Conservation (phyloP, 1,140 invertebrate species). For the Drosophila miranda region DNA sequence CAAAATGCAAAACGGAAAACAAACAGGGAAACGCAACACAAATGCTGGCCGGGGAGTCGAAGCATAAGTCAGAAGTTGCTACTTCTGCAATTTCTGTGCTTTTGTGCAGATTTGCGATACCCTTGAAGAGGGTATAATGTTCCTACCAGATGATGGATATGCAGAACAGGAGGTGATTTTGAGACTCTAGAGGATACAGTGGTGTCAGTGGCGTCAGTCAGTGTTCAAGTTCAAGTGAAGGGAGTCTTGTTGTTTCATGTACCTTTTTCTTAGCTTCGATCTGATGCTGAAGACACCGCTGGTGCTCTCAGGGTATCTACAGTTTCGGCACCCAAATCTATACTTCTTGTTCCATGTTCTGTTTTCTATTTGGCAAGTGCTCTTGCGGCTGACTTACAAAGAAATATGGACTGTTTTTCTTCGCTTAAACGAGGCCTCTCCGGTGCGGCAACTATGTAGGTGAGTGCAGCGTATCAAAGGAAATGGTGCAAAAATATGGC, state of each 20-base stretch:
- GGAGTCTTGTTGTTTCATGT: too few relatives aligned
- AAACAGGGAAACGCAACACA: slow-evolving; percentile 68
- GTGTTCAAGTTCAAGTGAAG: too few relatives aligned
- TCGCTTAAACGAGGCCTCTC: slow-evolving; percentile 44
- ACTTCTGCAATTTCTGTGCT: slow-evolving; percentile 30
- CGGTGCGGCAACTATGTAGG: slow-evolving; percentile 52
- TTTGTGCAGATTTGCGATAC: slow-evolving; percentile 15
- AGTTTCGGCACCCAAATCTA: too few relatives aligned
- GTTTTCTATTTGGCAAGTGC: too few relatives aligned
- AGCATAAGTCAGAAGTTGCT: slow-evolving; percentile 70
- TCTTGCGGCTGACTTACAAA: slow-evolving; percentile 9
- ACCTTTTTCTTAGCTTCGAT: too few relatives aligned
- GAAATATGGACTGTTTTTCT: slow-evolving; percentile 63
- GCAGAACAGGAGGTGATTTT: too few relatives aligned
- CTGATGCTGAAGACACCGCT: too few relatives aligned
- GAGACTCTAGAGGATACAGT: too few relatives aligned
- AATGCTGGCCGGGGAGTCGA: slow-evolving; percentile 52
- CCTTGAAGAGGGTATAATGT: not conserved
- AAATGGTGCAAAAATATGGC: slow-evolving; percentile 80
- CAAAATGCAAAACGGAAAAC: slow-evolving; percentile 80
- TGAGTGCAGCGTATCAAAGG: slow-evolving; percentile 75
- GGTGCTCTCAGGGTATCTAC: too few relatives aligned
- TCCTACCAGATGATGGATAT: too few relatives aligned
- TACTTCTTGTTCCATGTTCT: too few relatives aligned
- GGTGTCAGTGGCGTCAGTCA: too few relatives aligned